A percentile compares a stretch with the other conserved stretches of the same genome.
Conservation (phyloP, 2,797 vertebrate genomes). For the Lindbergichthys nudifrons region DNA sequence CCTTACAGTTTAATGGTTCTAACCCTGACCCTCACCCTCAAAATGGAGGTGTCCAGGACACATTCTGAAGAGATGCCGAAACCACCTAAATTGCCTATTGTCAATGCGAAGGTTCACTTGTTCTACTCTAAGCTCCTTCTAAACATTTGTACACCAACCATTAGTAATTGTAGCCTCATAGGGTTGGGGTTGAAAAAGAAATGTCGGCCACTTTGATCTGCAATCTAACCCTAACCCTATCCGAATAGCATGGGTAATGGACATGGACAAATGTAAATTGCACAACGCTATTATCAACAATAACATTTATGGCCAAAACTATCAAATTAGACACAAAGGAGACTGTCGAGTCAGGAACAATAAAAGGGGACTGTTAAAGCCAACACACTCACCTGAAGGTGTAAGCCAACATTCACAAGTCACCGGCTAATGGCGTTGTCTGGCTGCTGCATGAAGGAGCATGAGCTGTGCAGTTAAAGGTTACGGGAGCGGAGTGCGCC, state of each 20-base stretch:
- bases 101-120: neutral
- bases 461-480: constrained; percentile 61
- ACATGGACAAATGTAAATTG: neutral
- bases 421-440: constrained; percentile 39
- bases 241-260: neutral
- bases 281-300: neutral
- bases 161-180: neutral
- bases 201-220: neutral
- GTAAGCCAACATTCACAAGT: constrained; percentile 33
- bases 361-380: constrained; percentile 2
- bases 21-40: neutral
- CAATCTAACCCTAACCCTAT: too few species aligned
- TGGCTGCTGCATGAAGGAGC: constrained; percentile 26
- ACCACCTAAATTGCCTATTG: constrained; percentile 2
- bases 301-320: neutral
- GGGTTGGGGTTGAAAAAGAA: too few species aligned
- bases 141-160: neutral
- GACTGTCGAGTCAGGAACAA: neutral
- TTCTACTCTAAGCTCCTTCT: neutral
- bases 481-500: constrained; percentile 49
- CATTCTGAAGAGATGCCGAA: constrained; percentile 16
- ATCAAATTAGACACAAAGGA: neutral
- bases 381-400: constrained; percentile 27
- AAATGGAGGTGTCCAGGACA: constrained; percentile 2
- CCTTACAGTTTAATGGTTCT: neutral